Conservation (phyloP, 2,888 invertebrate species). For the Rhaphigaster nebulosa region DNA sequence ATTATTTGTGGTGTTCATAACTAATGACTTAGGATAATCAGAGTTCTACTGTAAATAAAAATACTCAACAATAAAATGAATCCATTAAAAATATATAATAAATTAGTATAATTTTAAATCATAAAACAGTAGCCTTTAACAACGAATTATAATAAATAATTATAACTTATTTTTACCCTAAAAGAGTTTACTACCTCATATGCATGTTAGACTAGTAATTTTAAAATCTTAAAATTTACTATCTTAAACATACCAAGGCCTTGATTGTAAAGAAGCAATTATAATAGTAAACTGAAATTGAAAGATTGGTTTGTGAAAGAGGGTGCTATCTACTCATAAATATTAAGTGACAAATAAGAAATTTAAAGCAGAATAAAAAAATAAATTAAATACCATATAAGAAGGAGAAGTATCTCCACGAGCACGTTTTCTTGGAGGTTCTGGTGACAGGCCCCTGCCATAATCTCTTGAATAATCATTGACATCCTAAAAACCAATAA, state of each 20-base stretch:
- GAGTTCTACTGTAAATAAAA: not conserved
- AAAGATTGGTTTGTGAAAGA: not conserved
- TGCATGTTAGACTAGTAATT: not conserved
- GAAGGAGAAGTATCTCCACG: constrained; percentile 58
- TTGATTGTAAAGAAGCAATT: not conserved
- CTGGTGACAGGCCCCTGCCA: constrained; percentile 59
- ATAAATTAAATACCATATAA: constrained; percentile 59
- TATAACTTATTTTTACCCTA: not conserved
- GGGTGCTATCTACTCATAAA: not conserved
- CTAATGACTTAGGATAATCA: not conserved
- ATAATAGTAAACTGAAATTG: not conserved
- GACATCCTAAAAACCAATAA: constrained; percentile 45
- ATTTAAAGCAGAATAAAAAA: not conserved
- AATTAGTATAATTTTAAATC: not conserved
- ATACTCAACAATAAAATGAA: not conserved
- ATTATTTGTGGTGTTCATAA: not conserved
- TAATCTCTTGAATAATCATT: constrained; percentile 61
- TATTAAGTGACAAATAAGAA: not conserved
- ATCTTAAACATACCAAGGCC: not conserved
- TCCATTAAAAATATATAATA: not conserved
- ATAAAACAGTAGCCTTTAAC: not conserved
- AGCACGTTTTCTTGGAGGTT: constrained; percentile 62
- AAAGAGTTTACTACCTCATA: not conserved
- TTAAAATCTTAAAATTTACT: not conserved
- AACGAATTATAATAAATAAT: not conserved